These are phyloP conservation scores for Heteractis magnifica DNA, from an alignment of 92 coral and sea anemone species.

Conservation along the genomic window DNA sequence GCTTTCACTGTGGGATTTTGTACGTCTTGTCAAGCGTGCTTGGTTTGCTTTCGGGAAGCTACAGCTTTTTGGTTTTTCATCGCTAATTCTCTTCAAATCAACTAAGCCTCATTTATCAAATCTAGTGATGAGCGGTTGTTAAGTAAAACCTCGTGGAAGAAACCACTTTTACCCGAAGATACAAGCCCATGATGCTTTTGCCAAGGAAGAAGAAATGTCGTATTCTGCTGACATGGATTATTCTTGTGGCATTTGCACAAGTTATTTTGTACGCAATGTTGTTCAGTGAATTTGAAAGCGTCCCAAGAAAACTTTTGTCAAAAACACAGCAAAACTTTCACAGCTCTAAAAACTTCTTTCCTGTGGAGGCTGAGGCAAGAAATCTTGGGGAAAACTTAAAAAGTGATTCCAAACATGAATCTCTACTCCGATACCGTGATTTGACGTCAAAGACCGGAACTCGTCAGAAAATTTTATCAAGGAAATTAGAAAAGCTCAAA, in stretches of 20 bases:
- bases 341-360: background rate
- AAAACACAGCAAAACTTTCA: background rate
- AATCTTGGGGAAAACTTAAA: background rate
- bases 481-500: constrained; percentile 25
- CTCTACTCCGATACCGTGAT: background rate
- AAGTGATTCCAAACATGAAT: background rate
- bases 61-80: background rate
- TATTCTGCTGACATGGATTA: constrained; percentile 43
- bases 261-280: constrained; percentile 23
- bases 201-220: constrained; percentile 51
- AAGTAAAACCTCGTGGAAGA: background rate
- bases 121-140: background rate
- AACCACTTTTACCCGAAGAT: background rate
- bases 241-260: constrained; percentile 36
- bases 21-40: background rate
- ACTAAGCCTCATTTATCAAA: background rate
- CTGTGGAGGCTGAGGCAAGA: background rate
- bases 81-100: background rate
- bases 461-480: constrained; percentile 3
- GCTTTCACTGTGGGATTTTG: background rate
- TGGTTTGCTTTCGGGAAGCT: background rate
- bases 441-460: background rate
- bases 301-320: constrained; percentile 1
- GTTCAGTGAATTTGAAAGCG: constrained; percentile 19
- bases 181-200: constrained; percentile 29